Conservation (phyloP, 2,797 vertebrate genomes). For the Syngnathus acus region DNA sequence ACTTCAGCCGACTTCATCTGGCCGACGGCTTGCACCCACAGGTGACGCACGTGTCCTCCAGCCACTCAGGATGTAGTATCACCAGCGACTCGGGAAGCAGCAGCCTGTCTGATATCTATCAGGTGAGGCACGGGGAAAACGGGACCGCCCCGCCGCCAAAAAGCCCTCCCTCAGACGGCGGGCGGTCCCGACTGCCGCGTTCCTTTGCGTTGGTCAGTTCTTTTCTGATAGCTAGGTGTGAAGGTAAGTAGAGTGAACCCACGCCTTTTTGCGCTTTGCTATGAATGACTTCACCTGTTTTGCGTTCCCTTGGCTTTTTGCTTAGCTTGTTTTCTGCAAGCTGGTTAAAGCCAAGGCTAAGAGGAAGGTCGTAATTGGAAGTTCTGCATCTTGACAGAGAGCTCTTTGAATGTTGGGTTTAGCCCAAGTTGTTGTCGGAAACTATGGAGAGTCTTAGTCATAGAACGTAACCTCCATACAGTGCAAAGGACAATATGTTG, state of each 20-base stretch:
- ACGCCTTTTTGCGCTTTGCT: not conserved
- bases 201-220: conserved; percentile 3
- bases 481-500: no score
- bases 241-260: not conserved
- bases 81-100: conserved; percentile 99
- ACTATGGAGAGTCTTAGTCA: no score
- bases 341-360: not conserved
- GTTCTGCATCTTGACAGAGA: not conserved
- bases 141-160: conserved; percentile 21
- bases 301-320: not conserved
- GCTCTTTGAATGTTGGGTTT: not conserved
- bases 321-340: not conserved
- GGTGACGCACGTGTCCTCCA: conserved; percentile 97
- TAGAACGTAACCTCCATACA: no score
- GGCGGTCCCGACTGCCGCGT: conserved; percentile 14
- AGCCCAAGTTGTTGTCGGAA: no score
- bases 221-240: not conserved
- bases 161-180: conserved; percentile 19
- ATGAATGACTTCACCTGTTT: not conserved
- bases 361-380: not conserved
- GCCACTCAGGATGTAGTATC: conserved; percentile 99
- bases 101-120: conserved; percentile 99
- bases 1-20: conserved; percentile 98
- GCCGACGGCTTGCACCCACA: conserved; percentile 97
- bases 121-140: conserved; percentile 71